A percentile compares a stretch with the other conserved stretches of the same genome.
These are phyloP conservation scores for Coreoperca whiteheadi DNA, from an alignment of 2,113 vertebrate genomes.

Conservation along the genomic window DNA sequence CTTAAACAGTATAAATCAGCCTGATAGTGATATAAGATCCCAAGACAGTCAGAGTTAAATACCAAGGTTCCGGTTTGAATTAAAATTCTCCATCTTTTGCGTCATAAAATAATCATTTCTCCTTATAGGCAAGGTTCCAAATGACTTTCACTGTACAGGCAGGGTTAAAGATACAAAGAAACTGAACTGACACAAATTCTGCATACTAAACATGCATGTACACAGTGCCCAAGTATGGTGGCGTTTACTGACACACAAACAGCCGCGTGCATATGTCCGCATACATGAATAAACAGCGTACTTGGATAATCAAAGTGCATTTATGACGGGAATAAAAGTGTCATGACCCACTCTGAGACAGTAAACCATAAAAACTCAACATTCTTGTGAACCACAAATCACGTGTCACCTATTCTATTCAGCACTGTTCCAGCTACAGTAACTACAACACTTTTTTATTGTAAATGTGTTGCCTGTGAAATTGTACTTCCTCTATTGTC, in stretches of 20 bases:
- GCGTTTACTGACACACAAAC: not conserved
- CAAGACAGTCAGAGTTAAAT: too few species aligned
- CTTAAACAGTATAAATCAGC: too few species aligned
- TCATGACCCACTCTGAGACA: not conserved
- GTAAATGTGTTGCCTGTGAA: not conserved
- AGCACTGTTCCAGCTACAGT: not conserved
- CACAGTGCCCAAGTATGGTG: too few species aligned
- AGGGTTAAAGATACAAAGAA: not conserved
- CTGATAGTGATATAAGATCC: too few species aligned
- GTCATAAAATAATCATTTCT: not conserved
- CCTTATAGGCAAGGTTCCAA: not conserved
- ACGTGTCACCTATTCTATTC: not conserved
- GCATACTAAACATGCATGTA: not conserved
- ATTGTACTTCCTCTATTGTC: slow-evolving; percentile 12
- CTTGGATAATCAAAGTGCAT: not conserved
- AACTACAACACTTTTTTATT: not conserved
- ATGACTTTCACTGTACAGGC: not conserved
- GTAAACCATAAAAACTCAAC: not conserved
- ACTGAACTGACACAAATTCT: not conserved
- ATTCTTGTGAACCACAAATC: not conserved
- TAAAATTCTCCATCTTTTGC: not conserved
- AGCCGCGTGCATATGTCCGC: not conserved
- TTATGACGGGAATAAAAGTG: not conserved
- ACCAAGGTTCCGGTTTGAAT: not conserved
- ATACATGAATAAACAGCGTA: not conserved